phyloP scores from a whole-genome alignment of 1,140 invertebrate species.

The Nasonia longicornis region DNA sequence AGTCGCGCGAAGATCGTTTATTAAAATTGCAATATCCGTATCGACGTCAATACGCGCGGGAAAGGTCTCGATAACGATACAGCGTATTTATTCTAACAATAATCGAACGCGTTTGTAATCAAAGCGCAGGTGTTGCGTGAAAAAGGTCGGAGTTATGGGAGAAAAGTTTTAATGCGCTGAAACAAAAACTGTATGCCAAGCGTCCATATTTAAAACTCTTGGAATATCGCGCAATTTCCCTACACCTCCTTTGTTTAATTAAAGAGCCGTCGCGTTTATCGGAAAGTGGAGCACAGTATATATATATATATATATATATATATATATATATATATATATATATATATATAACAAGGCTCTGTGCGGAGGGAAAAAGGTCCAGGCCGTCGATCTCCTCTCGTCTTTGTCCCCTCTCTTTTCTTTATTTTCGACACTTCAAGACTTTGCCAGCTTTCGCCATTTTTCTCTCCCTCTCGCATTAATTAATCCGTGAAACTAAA shows the following conservation, averaged over 20 bases:
- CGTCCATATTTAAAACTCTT: background rate
- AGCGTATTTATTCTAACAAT: too few relatives aligned
- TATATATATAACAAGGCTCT: background rate
- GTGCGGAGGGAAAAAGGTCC: background rate
- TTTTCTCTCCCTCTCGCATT: background rate
- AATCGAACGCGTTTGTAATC: too few relatives aligned
- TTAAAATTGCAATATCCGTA: background rate
- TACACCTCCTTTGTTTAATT: conserved; percentile 1
- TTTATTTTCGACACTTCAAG: background rate
- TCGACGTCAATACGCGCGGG: too few relatives aligned
- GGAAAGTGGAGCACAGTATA: background rate
- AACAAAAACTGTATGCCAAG: background rate
- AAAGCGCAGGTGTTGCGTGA: background rate
- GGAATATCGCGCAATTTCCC: background rate
- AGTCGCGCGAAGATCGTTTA: background rate
- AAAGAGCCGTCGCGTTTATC: background rate
- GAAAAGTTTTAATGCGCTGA: background rate
- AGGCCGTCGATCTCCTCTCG: background rate
- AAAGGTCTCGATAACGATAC: too few relatives aligned
- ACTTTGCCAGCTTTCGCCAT: background rate
- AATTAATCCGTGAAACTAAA: conserved; percentile 33
- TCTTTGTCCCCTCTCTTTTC: background rate
- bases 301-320: background rate
- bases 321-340: too few relatives aligned
- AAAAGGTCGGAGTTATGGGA: background rate